Base-by-base conservation (phyloP, 2,797 vertebrate species). In the Botia kubotai region DNA sequence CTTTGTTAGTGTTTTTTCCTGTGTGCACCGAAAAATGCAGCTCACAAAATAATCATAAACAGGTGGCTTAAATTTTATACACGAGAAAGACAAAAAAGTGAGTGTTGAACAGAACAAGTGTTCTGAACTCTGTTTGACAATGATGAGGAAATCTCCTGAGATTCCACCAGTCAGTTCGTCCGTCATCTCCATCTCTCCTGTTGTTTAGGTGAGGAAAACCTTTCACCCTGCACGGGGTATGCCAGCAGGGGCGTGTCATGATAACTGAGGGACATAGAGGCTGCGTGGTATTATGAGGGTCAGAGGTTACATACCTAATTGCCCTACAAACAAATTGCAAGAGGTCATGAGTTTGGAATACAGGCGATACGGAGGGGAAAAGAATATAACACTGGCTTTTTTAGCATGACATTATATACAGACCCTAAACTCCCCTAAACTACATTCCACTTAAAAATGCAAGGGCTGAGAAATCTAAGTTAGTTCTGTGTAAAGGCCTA, bases 211-310 rank as follows among this genome's bases (percentile, higher is more conserved):
- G 86, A 11, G 6, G 72, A 39, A 72, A 75, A 80, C 66, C 55
- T 76, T 83, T 82, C 68, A 84, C 86, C 84, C 76, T 74, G 72
- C 80, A 81, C 73, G 77, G 43, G 19, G 84, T 72, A 74, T 63
- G 70, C 79, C 26, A 80, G 69, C 70, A 71, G 57, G 19, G 70
- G 67, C 79, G 75, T 26, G 82, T 78, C 66, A 60, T 63, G 84
- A 72, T 75, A 76, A 19, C 79, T 29, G 39, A 66, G 65, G 48
- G 62, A 76, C 63, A 36, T 48, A 72, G 39, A 55, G 65, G 67
- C 50, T 55, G 68, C 58, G 21, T 13, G 53, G 77, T 74, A 75
- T 82, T 79, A 84, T 48, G 58, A 73, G 62, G 73, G 82, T 52
- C 55, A 77, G 6, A 52, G 82, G 77, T 74, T 79, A 79, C 81